Evolutionary conservation across 1,140 invertebrate genomes (phyloP).

Genomic region (Hyles euphorbiae): DNA sequence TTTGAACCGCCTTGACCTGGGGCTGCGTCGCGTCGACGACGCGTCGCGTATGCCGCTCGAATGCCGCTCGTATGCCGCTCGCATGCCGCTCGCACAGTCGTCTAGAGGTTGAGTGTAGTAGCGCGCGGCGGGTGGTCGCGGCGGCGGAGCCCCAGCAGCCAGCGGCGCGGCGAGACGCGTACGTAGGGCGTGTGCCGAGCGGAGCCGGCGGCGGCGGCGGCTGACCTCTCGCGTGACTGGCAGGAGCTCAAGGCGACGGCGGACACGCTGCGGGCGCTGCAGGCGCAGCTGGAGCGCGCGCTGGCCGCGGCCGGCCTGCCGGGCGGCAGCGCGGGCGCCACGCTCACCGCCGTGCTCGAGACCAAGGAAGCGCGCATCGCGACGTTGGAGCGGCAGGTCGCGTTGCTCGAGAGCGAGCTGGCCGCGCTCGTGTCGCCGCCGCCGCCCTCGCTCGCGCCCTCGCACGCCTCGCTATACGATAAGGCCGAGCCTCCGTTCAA

Average conservation of each 20-base stretch:
- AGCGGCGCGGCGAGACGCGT: constrained; percentile 40
- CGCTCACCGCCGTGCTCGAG: constrained; percentile 85
- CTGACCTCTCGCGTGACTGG: constrained; percentile 62
- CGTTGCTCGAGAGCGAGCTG: constrained; percentile 82
- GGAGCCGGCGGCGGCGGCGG: constrained; percentile 58
- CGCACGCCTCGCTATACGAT: constrained; percentile 77
- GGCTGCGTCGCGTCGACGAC: constrained; percentile 46
- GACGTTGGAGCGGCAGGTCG: constrained; percentile 89
- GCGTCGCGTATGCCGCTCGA: constrained; percentile 11
- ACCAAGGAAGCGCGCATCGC: constrained; percentile 90
- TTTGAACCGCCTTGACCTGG: constrained; percentile 50
- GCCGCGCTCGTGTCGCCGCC: constrained; percentile 78
- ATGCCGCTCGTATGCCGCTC: constrained; percentile 4
- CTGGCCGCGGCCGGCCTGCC: constrained; percentile 79
- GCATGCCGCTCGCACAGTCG: neutral
- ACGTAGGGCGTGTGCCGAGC: constrained; percentile 37
- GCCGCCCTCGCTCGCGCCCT: constrained; percentile 72
- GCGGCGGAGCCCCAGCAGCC: constrained; percentile 43
- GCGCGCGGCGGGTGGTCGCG: constrained; percentile 6
- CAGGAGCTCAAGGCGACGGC: constrained; percentile 89
- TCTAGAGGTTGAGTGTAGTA: neutral
- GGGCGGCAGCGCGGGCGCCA: constrained; percentile 81
- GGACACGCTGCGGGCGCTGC: constrained; percentile 86
- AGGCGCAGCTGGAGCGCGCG: constrained; percentile 85
- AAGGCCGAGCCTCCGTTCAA: constrained; percentile 81